Percentiles rank a stretch among this genome's conserved stretches.
Conservation (phyloP, 2,113 vertebrate genomes). For the Acanthochromis polyacanthus region DNA sequence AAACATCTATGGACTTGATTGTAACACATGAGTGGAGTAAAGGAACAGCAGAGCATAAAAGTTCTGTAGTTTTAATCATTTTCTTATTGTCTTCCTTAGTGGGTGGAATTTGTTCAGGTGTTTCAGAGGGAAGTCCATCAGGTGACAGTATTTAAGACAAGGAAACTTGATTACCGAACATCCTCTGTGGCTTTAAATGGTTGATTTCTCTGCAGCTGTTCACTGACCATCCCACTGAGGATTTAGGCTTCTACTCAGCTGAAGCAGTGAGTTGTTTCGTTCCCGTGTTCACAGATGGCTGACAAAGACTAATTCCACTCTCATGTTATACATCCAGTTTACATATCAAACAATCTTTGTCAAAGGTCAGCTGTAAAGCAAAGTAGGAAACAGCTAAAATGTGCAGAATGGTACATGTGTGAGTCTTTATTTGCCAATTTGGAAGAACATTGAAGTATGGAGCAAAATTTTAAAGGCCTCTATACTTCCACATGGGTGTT, state of each 20-base stretch:
- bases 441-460: background rate
- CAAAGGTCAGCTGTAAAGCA: background rate
- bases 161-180: background rate
- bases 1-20: too few relatives aligned
- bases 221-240: background rate
- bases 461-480: slow-evolving; percentile 5
- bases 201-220: background rate
- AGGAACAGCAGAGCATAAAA: slow-evolving; percentile 19
- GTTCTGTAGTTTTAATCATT: background rate
- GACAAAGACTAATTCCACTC: background rate
- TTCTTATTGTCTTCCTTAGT: too few relatives aligned
- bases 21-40: background rate
- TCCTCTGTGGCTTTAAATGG: background rate
- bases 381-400: background rate
- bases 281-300: background rate
- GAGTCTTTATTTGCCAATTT: slow-evolving; percentile 2
- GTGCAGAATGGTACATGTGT: background rate
- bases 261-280: background rate
- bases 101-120: too few relatives aligned
- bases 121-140: background rate
- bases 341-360: background rate
- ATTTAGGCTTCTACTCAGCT: background rate
- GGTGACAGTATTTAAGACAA: background rate
- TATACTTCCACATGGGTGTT: slow-evolving; percentile 15
- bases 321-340: background rate